Conservation (phyloP, 2,797 vertebrate species). For the Lacerta bilineata region DNA sequence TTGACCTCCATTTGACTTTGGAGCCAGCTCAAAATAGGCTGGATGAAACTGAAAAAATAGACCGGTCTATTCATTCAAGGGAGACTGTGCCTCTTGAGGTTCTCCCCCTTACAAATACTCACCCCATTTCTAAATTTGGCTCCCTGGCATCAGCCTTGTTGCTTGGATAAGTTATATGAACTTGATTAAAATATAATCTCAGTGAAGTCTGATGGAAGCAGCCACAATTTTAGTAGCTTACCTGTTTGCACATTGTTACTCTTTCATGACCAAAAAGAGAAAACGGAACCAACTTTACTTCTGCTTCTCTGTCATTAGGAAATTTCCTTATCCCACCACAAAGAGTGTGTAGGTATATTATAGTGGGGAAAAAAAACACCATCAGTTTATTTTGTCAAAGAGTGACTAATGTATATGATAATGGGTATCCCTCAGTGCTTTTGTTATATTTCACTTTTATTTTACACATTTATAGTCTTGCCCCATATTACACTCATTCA, state of each 20-base stretch:
- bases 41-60: too few relatives aligned
- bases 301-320: neutral
- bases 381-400: neutral
- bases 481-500: neutral
- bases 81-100: neutral
- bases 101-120: neutral
- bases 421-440: neutral
- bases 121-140: neutral
- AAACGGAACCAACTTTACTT: neutral
- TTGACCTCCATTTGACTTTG: neutral
- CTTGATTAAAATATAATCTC: neutral
- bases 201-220: neutral
- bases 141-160: neutral
- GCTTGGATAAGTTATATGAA: neutral
- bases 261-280: neutral
- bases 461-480: neutral
- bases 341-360: neutral
- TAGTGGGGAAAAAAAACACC: too few relatives aligned
- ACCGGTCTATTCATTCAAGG: neutral
- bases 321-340: neutral
- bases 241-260: constrained; percentile 3
- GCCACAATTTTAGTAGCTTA: neutral
- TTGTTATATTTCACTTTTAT: neutral
- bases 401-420: too few relatives aligned
- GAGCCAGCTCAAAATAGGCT: neutral